Evolutionary conservation across 2,888 invertebrate genomes (phyloP).

Genomic region (Strigamia maritima): DNA sequence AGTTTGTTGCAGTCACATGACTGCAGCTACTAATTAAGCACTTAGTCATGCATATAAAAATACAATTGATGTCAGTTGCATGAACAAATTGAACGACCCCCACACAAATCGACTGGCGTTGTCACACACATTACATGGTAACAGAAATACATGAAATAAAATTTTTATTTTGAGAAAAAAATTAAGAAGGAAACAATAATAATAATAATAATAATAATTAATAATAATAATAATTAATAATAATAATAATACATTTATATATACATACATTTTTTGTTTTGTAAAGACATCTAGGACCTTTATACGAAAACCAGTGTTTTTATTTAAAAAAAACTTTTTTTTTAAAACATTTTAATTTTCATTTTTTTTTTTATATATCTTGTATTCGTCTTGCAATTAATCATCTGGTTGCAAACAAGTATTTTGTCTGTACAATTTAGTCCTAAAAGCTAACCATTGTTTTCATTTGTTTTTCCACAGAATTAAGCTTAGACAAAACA

Average conservation of each 20-base stretch:
- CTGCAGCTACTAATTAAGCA: conserved; percentile 32
- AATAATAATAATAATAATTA: conserved; percentile 28
- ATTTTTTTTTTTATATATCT: neutral
- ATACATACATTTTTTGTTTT: conserved; percentile 31
- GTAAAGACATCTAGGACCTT: conserved; percentile 33
- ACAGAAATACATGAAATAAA: conserved; percentile 23
- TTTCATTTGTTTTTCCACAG: conserved; percentile 11
- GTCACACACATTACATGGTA: neutral
- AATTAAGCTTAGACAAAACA: conserved; percentile 23
- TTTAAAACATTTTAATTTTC: neutral
- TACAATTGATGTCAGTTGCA: conserved; percentile 19
- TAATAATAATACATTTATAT: conserved; percentile 26
- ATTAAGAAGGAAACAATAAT: conserved; percentile 30
- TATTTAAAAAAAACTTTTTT: neutral
- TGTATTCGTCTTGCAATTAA: conserved; percentile 20
- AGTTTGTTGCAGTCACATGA: conserved; percentile 28
- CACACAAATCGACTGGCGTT: neutral
- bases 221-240: conserved; percentile 34
- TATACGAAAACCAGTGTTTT: conserved; percentile 30
- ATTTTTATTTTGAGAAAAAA: conserved; percentile 31
- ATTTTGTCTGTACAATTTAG: conserved; percentile 23
- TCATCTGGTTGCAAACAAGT: conserved; percentile 15
- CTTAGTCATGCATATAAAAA: conserved; percentile 34
- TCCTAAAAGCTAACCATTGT: conserved; percentile 20
- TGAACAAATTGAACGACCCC: conserved; percentile 19